Evolutionary conservation across 2,113 vertebrate genomes (phyloP).

Genomic region (Tenebrosternarchus preto): DNA sequence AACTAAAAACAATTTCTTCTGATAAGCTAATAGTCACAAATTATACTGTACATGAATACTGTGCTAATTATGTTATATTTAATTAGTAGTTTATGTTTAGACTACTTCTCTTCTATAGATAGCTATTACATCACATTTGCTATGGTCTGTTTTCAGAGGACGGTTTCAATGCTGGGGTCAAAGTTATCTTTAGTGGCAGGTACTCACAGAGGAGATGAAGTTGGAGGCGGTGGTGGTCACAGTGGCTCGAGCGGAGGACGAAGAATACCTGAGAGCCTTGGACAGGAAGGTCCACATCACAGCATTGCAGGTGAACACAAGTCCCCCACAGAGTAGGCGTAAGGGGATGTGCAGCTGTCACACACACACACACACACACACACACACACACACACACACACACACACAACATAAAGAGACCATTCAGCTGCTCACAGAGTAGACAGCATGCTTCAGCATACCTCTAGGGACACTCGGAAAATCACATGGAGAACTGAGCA

Average conservation of each 20-base stretch:
- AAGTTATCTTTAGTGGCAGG: neutral
- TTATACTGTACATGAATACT: too few relatives aligned
- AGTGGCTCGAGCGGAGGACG: constrained; percentile 85
- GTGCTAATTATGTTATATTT: too few relatives aligned
- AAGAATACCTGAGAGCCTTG: constrained; percentile 88
- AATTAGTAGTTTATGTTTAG: too few relatives aligned
- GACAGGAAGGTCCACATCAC: constrained; percentile 94
- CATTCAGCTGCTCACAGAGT: neutral
- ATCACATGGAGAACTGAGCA: too few relatives aligned
- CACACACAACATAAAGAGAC: neutral
- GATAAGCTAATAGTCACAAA: too few relatives aligned
- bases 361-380: neutral
- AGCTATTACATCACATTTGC: too few relatives aligned
- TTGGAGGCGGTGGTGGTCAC: constrained; percentile 90
- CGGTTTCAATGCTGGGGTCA: neutral
- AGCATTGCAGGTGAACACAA: constrained; percentile 83
- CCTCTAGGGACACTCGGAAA: too few relatives aligned
- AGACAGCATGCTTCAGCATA: too few relatives aligned
- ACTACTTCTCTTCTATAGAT: too few relatives aligned
- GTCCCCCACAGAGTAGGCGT: constrained; percentile 71
- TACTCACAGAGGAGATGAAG: constrained; percentile 89
- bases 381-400: neutral
- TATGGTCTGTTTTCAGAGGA: too few relatives aligned
- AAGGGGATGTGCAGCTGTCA: constrained; percentile 79
- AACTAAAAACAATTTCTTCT: too few relatives aligned